phyloP scores from a whole-genome alignment of 2,888 invertebrate genomes.

The Drosophila subsilvestris region DNA sequence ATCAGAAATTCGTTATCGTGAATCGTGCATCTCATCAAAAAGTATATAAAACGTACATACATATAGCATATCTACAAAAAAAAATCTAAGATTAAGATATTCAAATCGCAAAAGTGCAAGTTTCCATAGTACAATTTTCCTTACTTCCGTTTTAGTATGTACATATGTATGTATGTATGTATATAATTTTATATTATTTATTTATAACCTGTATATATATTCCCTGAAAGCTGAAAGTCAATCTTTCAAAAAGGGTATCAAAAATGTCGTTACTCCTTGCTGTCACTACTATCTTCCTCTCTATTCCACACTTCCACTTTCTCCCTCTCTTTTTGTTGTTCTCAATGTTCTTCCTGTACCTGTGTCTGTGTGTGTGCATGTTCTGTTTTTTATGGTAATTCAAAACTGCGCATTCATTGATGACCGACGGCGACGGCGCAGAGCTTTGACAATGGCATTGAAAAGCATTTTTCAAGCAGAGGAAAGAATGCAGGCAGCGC shows the following conservation, averaged over 20 bases:
- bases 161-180: no score
- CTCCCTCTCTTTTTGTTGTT: slow-evolving; percentile 2
- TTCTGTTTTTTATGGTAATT: slow-evolving; percentile 26
- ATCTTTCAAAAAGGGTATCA: neutral
- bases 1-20: no score
- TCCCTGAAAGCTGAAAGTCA: no score
- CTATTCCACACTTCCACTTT: neutral
- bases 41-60: no score
- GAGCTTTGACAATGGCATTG: slow-evolving; percentile 73
- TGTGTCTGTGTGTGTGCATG: slow-evolving; percentile 21
- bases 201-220: no score
- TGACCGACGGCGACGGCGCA: slow-evolving; percentile 39
- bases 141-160: no score
- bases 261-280: neutral
- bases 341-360: slow-evolving; percentile 12
- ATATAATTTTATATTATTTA: no score
- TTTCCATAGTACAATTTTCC: no score
- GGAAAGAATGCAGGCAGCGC: slow-evolving; percentile 14
- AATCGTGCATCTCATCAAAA: no score
- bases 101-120: no score
- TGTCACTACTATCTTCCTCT: neutral
- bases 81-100: no score
- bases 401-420: slow-evolving; percentile 50
- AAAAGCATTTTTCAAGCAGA: slow-evolving; percentile 46
- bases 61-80: no score